phyloP scores from a whole-genome alignment of 2,888 invertebrate species.

The Metopia argyrocephala region DNA sequence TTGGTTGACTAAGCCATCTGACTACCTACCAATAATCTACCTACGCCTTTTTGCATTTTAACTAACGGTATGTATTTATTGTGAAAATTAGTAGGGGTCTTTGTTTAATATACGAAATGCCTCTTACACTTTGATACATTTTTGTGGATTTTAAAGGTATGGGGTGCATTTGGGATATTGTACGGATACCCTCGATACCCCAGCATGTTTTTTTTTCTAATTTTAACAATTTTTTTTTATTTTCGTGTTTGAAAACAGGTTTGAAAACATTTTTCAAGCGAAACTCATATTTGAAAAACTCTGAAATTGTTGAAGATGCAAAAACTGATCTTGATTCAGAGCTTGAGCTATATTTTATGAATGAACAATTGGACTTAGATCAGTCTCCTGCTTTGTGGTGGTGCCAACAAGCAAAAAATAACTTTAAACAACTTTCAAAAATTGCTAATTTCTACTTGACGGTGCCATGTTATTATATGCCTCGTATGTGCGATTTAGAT shows the following conservation, averaged over 20 bases:
- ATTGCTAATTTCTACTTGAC: slow-evolving; percentile 69
- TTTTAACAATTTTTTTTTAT: not conserved
- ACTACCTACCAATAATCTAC: too few species aligned
- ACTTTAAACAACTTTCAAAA: slow-evolving; percentile 68
- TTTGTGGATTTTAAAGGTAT: too few species aligned
- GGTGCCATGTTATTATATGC: slow-evolving; percentile 68
- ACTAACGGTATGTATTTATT: too few species aligned
- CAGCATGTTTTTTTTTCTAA: not conserved
- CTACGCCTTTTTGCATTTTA: too few species aligned
- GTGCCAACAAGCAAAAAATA: slow-evolving; percentile 66
- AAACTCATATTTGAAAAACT: not conserved
- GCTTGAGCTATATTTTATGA: slow-evolving; percentile 67
- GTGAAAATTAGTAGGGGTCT: too few species aligned
- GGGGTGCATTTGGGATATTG: too few species aligned
- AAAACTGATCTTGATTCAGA: slow-evolving; percentile 68
- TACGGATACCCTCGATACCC: too few species aligned
- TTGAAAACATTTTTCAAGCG: slow-evolving; percentile 69
- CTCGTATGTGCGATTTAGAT: slow-evolving; percentile 59
- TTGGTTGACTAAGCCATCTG: too few species aligned
- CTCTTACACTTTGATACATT: too few species aligned
- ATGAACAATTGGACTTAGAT: slow-evolving; percentile 69
- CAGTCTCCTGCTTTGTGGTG: slow-evolving; percentile 72
- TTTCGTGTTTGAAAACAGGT: slow-evolving; percentile 56
- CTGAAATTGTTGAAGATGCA: slow-evolving; percentile 7
- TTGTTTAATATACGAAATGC: too few species aligned